Evolutionary conservation across 2,797 vertebrate species (phyloP).

Genomic region (Thamnophis elegans): DNA sequence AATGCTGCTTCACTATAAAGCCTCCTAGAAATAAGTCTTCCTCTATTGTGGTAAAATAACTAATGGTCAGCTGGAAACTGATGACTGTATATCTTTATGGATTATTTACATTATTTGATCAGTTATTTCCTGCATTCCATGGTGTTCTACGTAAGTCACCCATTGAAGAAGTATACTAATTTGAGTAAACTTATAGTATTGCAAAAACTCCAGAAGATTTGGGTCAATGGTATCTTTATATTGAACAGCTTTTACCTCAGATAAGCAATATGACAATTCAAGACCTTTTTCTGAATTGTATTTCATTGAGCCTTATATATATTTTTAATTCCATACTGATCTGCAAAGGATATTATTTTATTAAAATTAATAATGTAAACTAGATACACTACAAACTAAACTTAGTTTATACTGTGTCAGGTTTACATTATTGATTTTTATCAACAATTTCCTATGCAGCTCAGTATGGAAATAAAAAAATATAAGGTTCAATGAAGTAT

Average conservation of each 20-base stretch:
- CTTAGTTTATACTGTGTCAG: no score
- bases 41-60: background rate
- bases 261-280: background rate
- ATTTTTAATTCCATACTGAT: background rate
- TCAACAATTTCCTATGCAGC: background rate
- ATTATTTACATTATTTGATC: background rate
- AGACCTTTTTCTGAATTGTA: background rate
- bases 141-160: background rate
- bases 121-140: background rate
- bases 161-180: background rate
- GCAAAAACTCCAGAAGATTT: background rate
- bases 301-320: background rate
- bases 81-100: background rate
- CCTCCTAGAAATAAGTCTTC: background rate
- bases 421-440: background rate
- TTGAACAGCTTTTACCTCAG: background rate
- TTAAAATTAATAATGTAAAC: background rate
- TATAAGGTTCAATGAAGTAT: background rate
- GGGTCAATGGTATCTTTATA: background rate
- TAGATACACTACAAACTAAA: background rate
- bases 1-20: background rate
- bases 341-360: background rate
- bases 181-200: background rate
- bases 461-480: background rate
- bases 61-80: background rate